Evolutionary conservation across 92 coral and sea anemone genomes (phyloP).

Genomic region (Paramuricea clavata): DNA sequence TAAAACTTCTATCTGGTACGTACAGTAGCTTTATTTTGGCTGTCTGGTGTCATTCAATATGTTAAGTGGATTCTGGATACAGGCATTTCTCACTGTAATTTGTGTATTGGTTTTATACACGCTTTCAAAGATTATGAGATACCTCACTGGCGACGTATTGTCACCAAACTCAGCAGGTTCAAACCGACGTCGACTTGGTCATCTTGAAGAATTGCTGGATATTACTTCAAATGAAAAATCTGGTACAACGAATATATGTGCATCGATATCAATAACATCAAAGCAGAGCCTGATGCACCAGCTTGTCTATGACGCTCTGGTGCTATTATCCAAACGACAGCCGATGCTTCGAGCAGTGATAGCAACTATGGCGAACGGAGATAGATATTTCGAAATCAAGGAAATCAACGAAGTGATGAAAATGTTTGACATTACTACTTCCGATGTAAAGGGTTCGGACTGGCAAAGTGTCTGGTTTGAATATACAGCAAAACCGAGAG

Average conservation of each 20-base stretch:
- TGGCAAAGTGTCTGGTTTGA: slow-evolving; percentile 17
- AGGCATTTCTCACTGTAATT: no score
- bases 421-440: slow-evolving; percentile 9
- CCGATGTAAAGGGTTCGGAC: neutral
- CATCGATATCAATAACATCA: neutral
- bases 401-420: neutral
- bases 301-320: neutral
- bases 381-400: slow-evolving; percentile 10
- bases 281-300: neutral
- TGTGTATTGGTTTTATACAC: no score
- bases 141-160: no score
- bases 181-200: slow-evolving; percentile 15
- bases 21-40: no score
- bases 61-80: no score
- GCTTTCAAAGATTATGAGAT: no score
- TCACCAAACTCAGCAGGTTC: no score
- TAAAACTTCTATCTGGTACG: no score
- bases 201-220: neutral
- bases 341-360: slow-evolving; percentile 30
- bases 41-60: no score
- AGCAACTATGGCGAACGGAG: neutral
- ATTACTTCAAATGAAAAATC: neutral
- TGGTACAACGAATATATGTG: neutral
- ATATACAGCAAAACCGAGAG: neutral
- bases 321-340: slow-evolving; percentile 28